phyloP scores from a whole-genome alignment of 2,113 vertebrate species.

The Greenwoodochromis staneri region DNA sequence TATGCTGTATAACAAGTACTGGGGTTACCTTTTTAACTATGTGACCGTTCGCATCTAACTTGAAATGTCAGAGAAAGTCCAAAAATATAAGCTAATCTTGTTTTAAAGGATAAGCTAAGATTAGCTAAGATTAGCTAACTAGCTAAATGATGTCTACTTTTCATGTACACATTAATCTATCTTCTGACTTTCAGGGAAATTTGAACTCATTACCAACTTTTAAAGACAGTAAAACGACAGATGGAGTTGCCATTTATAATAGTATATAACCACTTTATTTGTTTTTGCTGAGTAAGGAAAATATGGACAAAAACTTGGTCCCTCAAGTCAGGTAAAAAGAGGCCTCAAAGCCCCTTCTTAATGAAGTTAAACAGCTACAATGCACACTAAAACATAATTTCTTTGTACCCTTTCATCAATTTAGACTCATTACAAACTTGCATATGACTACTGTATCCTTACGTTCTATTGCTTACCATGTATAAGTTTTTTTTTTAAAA shows the following conservation, averaged over 20 bases:
- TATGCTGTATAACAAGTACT: background rate
- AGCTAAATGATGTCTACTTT: background rate
- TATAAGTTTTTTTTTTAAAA: rapidly evolving
- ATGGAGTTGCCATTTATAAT: background rate
- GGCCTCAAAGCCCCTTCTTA: background rate
- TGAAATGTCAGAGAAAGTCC: background rate
- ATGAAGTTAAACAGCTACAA: background rate
- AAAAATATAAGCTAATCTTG: background rate
- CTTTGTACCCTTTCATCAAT: background rate
- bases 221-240: background rate
- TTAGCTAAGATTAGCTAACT: background rate
- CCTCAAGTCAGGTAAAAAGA: background rate
- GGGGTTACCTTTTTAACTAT: background rate
- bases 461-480: background rate
- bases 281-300: background rate
- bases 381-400: background rate
- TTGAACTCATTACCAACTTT: background rate
- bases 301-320: background rate
- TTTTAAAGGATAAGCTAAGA: background rate
- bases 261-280: background rate
- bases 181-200: background rate
- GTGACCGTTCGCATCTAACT: background rate
- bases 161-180: background rate
- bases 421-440: background rate
- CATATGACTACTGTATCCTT: background rate